Conservation (phyloP, 2,797 vertebrate species). For the Rhinoraja longicauda region DNA sequence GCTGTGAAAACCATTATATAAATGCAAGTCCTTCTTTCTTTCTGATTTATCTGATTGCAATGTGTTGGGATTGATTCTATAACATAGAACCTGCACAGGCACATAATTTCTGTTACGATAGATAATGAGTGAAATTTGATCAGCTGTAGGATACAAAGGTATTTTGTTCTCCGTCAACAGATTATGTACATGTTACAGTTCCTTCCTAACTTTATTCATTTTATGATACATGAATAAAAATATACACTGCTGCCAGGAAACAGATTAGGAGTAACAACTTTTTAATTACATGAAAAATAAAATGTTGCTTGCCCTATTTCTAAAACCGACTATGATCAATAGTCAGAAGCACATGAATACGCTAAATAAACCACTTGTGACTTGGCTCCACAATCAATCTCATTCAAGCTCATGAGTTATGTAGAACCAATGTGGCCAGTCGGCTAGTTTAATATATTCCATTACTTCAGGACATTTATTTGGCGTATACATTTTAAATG, state of each 20-base stretch:
- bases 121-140: not conserved
- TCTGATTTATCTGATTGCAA: not conserved
- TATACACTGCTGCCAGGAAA: not conserved
- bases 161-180: not conserved
- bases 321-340: not conserved
- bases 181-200: not conserved
- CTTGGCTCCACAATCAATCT: slow-evolving; percentile 12
- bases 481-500: not conserved
- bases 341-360: not conserved
- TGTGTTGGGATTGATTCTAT: not conserved
- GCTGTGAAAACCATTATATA: not conserved
- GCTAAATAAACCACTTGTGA: not conserved
- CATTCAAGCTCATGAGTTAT: not conserved
- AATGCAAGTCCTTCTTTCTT: not conserved
- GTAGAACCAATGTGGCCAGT: not conserved
- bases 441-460: slow-evolving; percentile 14
- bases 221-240: not conserved
- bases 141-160: not conserved
- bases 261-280: not conserved
- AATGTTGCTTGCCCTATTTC: not conserved
- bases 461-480: not conserved
- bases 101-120: not conserved
- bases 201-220: not conserved
- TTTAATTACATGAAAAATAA: not conserved
- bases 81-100: not conserved